Evolutionary conservation across 2,888 invertebrate species (phyloP), one percentile per base, ranked within the genome.

Genomic region (Eristalis arbustorum): DNA sequence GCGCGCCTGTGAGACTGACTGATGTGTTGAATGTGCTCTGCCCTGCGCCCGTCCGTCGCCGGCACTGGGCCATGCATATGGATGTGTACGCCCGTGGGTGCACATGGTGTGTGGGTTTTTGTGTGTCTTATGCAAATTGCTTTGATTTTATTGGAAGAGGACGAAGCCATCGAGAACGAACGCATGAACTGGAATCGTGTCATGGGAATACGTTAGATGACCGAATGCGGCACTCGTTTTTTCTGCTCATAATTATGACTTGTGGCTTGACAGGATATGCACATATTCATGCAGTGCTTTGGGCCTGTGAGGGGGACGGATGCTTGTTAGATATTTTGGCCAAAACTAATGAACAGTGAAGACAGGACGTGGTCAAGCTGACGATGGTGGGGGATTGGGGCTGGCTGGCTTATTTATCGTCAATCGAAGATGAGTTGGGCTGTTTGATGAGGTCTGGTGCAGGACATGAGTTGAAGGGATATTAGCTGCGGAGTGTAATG

Each of bases 61-160:
- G 71, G 37, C 49, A 66, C 40, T 11, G 34, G 31, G 59, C 59
- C 59, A 83, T 64, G 64, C 59, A 37, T 31, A 40, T 64, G 34
- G 37, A 37, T 34, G 34, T 64, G n/a, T 25, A 25, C 25, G 25
- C 22, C 22, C 8, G 22, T 64, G 37, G 64, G 11, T 14, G n/a
- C 42, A n/a, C n/a, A n/a, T 5, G n/a, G 34, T 23, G 59, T 74
- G 71, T 72, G 57, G 76, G 49, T 76, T 76, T 84, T 74, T 64
- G 56, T 78, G 34, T 74, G 71, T 71, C 69, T 69, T 79, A 79
- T 84, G 84, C 73, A 84, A 79, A 79, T 69, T 10, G 56, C 72
- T 63, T 61, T 28, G 40, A 76, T 81, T 84, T 76, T 75, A 76
- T 84, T 81, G 59, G 71, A 59, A 22, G 28, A 68, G 69, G 49